These are phyloP conservation scores for Beris morrisii DNA, from an alignment of 2,888 invertebrate genomes.

Conservation along the genomic window DNA sequence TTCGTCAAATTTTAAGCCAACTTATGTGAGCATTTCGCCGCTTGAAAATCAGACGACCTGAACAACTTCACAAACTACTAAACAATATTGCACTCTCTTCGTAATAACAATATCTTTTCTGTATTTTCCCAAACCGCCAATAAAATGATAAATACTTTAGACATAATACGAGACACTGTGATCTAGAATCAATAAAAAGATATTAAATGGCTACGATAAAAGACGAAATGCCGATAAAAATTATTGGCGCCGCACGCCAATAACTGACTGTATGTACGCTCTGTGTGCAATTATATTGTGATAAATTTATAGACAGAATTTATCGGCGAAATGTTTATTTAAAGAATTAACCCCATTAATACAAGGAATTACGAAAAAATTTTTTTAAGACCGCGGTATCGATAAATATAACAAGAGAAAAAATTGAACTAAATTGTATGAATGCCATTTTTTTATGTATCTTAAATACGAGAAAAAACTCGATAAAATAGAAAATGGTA, in stretches of 20 bases:
- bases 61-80: too few relatives aligned
- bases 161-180: background rate
- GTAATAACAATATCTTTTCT: constrained; percentile 2
- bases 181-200: constrained; percentile 25
- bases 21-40: too few relatives aligned
- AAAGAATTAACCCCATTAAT: constrained; percentile 12
- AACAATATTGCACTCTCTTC: too few relatives aligned
- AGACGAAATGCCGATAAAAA: constrained; percentile 32
- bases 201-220: constrained; percentile 11
- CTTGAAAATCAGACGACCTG: too few relatives aligned
- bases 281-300: constrained; percentile 32
- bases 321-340: constrained; percentile 31
- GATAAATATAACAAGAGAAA: background rate
- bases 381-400: background rate
- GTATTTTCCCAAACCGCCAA: background rate
- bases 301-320: constrained; percentile 34
- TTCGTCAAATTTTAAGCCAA: too few relatives aligned
- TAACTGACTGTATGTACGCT: too few relatives aligned
- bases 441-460: background rate
- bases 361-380: constrained; percentile 29
- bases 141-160: constrained; percentile 12
- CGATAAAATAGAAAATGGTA: background rate
- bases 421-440: background rate
- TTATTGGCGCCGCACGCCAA: constrained; percentile 44
- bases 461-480: background rate